These are phyloP conservation scores for Anguilla anguilla DNA, from an alignment of 2,797 vertebrate species.

Conservation along the genomic window DNA sequence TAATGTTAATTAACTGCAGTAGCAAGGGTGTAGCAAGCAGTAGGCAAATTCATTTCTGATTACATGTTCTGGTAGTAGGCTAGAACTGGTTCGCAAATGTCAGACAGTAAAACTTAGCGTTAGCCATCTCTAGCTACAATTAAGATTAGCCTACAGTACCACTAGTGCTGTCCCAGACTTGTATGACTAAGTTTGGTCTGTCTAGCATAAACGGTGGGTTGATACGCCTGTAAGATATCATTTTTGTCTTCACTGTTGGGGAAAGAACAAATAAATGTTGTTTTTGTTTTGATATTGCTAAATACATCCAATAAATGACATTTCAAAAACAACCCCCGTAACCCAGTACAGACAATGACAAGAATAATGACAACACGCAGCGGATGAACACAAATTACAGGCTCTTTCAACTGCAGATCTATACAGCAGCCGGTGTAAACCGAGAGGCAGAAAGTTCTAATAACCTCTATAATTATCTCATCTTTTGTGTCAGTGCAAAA, in stretches of 20 bases:
- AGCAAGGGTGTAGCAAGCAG: too few species aligned
- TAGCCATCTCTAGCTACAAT: too few species aligned
- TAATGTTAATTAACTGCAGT: too few species aligned
- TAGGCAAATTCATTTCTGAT: too few species aligned
- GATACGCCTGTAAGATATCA: too few species aligned
- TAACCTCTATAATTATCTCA: conserved; percentile 19
- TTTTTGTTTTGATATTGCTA: background rate
- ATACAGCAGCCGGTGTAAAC: background rate
- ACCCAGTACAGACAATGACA: background rate
- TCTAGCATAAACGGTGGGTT: too few species aligned
- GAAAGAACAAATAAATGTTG: background rate
- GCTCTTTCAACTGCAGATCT: conserved; percentile 1
- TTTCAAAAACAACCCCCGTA: background rate
- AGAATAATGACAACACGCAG: conserved; percentile 7
- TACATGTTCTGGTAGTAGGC: too few species aligned
- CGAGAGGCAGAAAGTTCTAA: background rate
- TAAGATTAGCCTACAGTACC: too few species aligned
- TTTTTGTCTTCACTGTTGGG: background rate
- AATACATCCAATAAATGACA: background rate
- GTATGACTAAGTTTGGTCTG: too few species aligned
- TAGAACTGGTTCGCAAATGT: too few species aligned
- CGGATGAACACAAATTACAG: background rate
- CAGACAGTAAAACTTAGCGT: too few species aligned
- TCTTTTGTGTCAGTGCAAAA: background rate
- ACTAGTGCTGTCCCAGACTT: background rate